phyloP scores from a whole-genome alignment of 2,797 vertebrate species.

The Peromyscus eremicus region DNA sequence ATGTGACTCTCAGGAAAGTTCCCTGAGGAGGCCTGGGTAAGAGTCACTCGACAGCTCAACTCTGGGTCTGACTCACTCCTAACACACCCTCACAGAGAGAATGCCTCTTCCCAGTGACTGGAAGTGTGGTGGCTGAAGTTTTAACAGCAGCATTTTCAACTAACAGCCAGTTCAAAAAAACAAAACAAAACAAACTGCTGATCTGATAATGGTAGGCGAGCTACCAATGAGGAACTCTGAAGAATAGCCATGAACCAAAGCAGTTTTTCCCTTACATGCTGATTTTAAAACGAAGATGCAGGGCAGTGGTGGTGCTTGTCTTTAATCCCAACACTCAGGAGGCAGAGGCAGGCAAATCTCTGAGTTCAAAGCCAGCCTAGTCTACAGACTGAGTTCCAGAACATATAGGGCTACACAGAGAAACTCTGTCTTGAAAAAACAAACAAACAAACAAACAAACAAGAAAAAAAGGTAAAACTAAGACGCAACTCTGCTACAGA shows the following conservation, averaged over 20 bases:
- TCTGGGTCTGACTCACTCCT: not conserved
- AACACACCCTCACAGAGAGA: not conserved
- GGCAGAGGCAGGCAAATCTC: not conserved
- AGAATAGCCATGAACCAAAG: not conserved
- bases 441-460: no score
- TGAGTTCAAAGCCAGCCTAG: not conserved
- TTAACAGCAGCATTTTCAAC: slow-evolving; percentile 11
- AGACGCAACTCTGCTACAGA: not conserved
- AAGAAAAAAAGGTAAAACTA: not conserved
- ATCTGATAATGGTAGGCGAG: not conserved
- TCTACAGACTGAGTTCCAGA: not conserved
- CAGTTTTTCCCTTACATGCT: not conserved
- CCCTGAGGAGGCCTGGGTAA: rapidly evolving
- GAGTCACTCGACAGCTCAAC: not conserved
- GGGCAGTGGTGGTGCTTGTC: not conserved
- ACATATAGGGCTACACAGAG: not conserved
- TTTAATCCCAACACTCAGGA: not conserved
- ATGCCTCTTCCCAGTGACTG: not conserved
- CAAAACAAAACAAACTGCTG: not conserved
- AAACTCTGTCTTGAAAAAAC: not conserved
- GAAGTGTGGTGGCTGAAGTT: not conserved
- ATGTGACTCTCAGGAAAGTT: not conserved
- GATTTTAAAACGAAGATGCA: slow-evolving; percentile 19
- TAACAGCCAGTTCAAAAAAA: not conserved
- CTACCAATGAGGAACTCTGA: not conserved